These are phyloP conservation scores for Denticeps clupeoides DNA, from an alignment of 2,797 vertebrate genomes.

Conservation along the genomic window DNA sequence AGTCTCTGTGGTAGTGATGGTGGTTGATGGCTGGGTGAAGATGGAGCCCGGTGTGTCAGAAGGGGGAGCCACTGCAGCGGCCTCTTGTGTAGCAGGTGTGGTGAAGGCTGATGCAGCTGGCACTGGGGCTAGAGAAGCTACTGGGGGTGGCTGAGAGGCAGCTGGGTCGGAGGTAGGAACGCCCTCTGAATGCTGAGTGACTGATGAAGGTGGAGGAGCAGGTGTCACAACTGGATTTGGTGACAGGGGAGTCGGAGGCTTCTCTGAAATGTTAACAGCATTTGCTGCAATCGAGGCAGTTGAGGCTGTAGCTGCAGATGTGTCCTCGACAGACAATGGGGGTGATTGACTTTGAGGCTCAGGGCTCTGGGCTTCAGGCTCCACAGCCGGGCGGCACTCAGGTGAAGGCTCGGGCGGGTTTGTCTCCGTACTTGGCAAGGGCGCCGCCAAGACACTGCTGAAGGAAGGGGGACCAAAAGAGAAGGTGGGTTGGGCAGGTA, in stretches of 20 bases:
- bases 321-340: neutral
- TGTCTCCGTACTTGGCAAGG: slow-evolving; percentile 30
- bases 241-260: neutral
- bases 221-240: slow-evolving; percentile 12
- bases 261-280: no score
- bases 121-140: slow-evolving; percentile 12
- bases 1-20: slow-evolving; percentile 26
- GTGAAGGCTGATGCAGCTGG: neutral
- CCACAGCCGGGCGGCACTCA: slow-evolving; percentile 37
- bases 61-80: slow-evolving; percentile 44
- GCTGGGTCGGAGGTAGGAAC: slow-evolving; percentile 19
- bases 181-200: slow-evolving; percentile 13
- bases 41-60: slow-evolving; percentile 61
- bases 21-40: slow-evolving; percentile 40
- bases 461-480: slow-evolving; percentile 60
- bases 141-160: slow-evolving; percentile 14
- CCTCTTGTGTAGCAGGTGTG: neutral
- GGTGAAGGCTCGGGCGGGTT: slow-evolving; percentile 33
- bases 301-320: slow-evolving; percentile 7
- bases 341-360: slow-evolving; percentile 19
- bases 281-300: no score
- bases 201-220: neutral
- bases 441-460: slow-evolving; percentile 56
- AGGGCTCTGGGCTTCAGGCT: slow-evolving; percentile 11
- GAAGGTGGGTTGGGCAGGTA: slow-evolving; percentile 50